Conservation (phyloP, 2,797 vertebrate genomes). For the Falco cherrug region DNA sequence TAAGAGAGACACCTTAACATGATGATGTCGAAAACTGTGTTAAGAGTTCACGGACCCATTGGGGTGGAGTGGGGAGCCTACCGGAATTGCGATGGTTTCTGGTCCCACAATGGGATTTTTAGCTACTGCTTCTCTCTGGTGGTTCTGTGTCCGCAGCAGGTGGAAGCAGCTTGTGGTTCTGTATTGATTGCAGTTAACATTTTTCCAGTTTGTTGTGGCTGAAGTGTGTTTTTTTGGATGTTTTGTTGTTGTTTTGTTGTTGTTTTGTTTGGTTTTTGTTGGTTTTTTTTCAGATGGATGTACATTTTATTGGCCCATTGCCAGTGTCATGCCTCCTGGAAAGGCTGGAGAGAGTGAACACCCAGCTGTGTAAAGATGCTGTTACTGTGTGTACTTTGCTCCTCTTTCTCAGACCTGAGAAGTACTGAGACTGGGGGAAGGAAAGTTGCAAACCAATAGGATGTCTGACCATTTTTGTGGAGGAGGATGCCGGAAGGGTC, state of each 20-base stretch:
- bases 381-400: not conserved
- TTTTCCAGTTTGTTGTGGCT: not conserved
- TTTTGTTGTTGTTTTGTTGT: not conserved
- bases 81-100: not conserved
- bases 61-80: not conserved
- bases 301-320: not conserved
- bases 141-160: not conserved
- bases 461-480: fast-evolving
- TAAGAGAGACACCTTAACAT: not conserved
- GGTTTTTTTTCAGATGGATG: not conserved
- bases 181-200: not conserved
- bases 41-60: not conserved
- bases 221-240: not conserved
- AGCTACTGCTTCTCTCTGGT: not conserved
- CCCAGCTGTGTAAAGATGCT: not conserved
- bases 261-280: not conserved
- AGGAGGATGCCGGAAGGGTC: not conserved
- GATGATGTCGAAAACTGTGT: not conserved
- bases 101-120: not conserved
- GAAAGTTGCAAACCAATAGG: not conserved
- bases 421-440: fast-evolving
- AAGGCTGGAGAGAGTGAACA: not conserved
- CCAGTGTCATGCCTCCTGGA: not conserved
- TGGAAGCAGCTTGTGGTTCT: constrained; percentile 30
- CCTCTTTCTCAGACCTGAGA: not conserved